phyloP scores from a whole-genome alignment of 2,113 vertebrate genomes.

The Calidris pygmaea region DNA sequence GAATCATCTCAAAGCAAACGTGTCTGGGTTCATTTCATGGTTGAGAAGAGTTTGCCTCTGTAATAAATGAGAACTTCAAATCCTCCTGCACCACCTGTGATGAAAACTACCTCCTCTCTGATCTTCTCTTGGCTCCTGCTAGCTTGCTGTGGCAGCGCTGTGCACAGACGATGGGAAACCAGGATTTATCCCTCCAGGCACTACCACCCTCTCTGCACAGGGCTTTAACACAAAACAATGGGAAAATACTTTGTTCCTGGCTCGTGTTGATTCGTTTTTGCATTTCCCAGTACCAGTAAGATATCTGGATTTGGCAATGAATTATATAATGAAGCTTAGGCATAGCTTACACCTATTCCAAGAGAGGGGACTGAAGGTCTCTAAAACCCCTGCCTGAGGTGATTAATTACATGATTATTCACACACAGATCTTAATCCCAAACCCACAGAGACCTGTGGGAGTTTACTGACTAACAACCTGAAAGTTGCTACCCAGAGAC shows the following conservation, averaged over 20 bases:
- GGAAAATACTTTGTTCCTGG: neutral
- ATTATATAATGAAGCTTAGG: neutral
- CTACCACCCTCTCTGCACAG: neutral
- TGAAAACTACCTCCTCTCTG: neutral
- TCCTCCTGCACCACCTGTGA: neutral
- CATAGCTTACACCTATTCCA: neutral
- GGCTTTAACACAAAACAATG: neutral
- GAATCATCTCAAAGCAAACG: neutral
- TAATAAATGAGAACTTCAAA: neutral
- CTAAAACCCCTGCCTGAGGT: neutral
- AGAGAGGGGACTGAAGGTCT: neutral
- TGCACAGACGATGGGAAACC: rapidly evolving
- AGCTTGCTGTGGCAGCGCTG: neutral
- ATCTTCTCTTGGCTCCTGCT: neutral
- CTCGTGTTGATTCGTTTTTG: neutral
- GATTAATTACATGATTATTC: slow-evolving; percentile 45
- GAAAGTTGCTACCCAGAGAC: neutral
- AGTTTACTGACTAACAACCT: neutral
- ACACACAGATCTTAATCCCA: slow-evolving; percentile 32
- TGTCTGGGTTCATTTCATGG: neutral
- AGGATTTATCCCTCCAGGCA: neutral
- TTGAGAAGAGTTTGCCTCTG: neutral
- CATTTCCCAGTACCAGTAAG: neutral
- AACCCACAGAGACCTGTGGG: neutral
- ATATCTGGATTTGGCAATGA: neutral